phyloP scores from a whole-genome alignment of 2,113 vertebrate species.

The Crocuta crocuta region DNA sequence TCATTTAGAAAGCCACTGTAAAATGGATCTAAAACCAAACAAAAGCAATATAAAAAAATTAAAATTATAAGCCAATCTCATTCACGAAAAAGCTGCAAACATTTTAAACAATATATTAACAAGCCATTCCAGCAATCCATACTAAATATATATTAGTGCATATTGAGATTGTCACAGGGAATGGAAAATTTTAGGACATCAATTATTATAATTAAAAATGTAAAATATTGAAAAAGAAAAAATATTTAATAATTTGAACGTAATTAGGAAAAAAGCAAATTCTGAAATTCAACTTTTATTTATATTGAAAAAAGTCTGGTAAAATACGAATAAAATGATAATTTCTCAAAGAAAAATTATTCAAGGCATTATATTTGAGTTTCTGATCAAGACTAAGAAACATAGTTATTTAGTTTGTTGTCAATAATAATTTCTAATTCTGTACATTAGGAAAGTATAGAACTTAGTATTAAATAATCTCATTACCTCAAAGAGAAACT shows the following conservation, averaged over 20 bases:
- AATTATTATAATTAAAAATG: neutral
- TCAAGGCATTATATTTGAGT: neutral
- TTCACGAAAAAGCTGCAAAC: neutral
- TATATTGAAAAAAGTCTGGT: neutral
- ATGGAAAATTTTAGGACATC: neutral
- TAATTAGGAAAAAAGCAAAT: neutral
- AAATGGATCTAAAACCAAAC: neutral
- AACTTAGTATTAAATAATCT: neutral
- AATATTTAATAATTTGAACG: neutral
- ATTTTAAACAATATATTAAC: neutral
- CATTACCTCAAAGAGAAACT: neutral
- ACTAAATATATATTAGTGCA: neutral
- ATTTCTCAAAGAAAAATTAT: neutral
- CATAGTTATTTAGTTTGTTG: neutral
- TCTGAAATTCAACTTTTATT: neutral
- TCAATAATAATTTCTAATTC: neutral
- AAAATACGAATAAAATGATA: neutral
- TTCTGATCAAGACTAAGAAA: neutral
- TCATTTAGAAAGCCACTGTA: neutral
- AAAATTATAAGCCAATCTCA: neutral
- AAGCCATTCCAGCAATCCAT: neutral
- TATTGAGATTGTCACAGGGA: neutral
- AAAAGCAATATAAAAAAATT: neutral
- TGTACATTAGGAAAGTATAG: neutral
- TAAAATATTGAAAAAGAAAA: neutral